Evolutionary conservation across 2,888 invertebrate species (phyloP).

Genomic region (Pardosa pseudoannulata): DNA sequence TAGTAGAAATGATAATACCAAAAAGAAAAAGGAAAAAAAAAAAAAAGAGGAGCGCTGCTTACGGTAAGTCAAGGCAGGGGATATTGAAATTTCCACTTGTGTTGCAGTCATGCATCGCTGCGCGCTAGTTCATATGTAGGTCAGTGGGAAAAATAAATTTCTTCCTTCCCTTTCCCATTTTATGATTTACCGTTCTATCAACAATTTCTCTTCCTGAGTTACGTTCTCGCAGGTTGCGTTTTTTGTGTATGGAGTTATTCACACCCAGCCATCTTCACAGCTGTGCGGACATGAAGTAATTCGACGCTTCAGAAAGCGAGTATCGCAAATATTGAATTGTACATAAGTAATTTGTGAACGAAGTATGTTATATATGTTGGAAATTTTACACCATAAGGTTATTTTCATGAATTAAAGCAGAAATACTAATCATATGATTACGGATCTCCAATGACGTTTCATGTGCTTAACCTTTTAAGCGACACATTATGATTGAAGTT

Average conservation of each 20-base stretch:
- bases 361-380: too few relatives aligned
- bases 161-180: background rate
- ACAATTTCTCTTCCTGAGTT: background rate
- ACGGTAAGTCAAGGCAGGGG: conserved; percentile 1
- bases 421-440: too few relatives aligned
- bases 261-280: background rate
- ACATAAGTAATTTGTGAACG: too few relatives aligned
- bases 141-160: background rate
- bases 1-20: background rate
- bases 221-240: background rate
- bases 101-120: background rate
- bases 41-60: background rate
- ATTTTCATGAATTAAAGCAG: too few relatives aligned
- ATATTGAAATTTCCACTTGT: background rate
- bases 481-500: too few relatives aligned
- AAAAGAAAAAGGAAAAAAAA: too few relatives aligned
- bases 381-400: too few relatives aligned
- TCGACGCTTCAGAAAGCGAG: too few relatives aligned
- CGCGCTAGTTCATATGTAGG: background rate
- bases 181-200: background rate
- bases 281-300: background rate
- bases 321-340: too few relatives aligned
- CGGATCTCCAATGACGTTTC: too few relatives aligned
- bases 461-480: too few relatives aligned
- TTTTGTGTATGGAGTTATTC: background rate